Evolutionary conservation across 2,113 vertebrate genomes (phyloP).

Genomic region (Ahaetulla prasina): DNA sequence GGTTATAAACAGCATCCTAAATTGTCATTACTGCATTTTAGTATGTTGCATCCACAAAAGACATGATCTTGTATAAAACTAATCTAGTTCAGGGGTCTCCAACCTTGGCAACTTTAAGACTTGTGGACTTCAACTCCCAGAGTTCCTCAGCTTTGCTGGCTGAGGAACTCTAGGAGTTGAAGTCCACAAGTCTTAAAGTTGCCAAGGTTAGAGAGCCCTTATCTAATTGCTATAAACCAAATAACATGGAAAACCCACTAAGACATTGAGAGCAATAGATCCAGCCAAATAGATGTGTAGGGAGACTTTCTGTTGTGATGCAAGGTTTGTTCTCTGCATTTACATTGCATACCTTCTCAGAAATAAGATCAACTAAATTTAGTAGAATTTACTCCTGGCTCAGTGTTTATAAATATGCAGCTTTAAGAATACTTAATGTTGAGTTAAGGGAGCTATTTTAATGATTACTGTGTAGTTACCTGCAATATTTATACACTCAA

Average conservation of each 20-base stretch:
- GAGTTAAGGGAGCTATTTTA: not conserved
- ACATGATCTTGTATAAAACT: not conserved
- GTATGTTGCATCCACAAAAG: not conserved
- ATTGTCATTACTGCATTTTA: not conserved
- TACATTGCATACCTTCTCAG: not conserved
- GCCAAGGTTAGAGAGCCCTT: no score
- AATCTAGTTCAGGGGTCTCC: not conserved
- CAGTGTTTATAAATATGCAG: not conserved
- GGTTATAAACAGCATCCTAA: not conserved
- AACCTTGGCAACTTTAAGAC: no score
- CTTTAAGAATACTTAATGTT: not conserved
- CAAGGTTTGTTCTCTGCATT: not conserved
- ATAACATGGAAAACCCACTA: not conserved
- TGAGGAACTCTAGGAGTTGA: no score
- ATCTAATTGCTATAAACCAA: not conserved
- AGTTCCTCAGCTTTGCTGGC: no score
- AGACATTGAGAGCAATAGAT: not conserved
- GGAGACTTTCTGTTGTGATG: not conserved
- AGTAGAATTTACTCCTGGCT: not conserved
- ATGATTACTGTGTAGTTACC: not conserved
- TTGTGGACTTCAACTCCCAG: no score
- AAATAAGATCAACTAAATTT: not conserved
- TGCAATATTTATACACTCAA: not conserved
- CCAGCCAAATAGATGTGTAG: not conserved
- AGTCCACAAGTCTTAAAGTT: no score